Base-by-base conservation (phyloP, 2,888 invertebrate species). In the Bugula neritina region DNA sequence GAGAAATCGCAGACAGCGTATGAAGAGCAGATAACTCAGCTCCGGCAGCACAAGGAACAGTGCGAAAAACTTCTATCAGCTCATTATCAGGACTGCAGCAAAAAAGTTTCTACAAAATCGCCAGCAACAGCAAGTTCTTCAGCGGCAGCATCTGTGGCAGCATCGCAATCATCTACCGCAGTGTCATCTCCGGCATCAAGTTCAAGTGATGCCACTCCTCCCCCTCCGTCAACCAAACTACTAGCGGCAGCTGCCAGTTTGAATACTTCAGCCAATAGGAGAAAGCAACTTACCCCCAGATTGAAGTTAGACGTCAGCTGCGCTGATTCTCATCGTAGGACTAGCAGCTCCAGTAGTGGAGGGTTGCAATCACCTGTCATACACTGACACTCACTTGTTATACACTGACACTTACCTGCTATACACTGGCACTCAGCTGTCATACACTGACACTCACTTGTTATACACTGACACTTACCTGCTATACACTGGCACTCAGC, bases 291-390 rank as follows among this genome's bases (percentile, higher is more conserved):
- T 10, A 31, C 29, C 3, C 63, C 63, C 2, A 63, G 63, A 31
- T 31, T 63, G n/a, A 63, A 63, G 25, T 29, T 63, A 29, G 63
- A 63, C 5, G 34, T 25, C 5, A 63, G 63, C 27, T 63, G 63
- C n/a, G 21, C 63, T 13, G 63, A 63, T n/a, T 2, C 13, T 29
- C 63, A 63, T 63, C 2, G 63, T 31, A 21, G 63, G 29, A 31
- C 29, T 17, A 63, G 63, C n/a, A 63, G 63, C 34, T 63, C 63
- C 5, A 63, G 63, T 34, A 63, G 63, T n/a, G 63, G 63, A 10
- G 63, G 27, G 31, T 27, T 63, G 17, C 63, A 63, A 34, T 63
- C 63, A 3, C 63, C 63, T 31, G 31, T 63, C 63, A 63, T 63
- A 31, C 63, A 63, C 31, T 23, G 23, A 43, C 3, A 43, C 17